Evolutionary conservation across 2,113 vertebrate genomes (phyloP).

Genomic region (Stictonetta naevosa): DNA sequence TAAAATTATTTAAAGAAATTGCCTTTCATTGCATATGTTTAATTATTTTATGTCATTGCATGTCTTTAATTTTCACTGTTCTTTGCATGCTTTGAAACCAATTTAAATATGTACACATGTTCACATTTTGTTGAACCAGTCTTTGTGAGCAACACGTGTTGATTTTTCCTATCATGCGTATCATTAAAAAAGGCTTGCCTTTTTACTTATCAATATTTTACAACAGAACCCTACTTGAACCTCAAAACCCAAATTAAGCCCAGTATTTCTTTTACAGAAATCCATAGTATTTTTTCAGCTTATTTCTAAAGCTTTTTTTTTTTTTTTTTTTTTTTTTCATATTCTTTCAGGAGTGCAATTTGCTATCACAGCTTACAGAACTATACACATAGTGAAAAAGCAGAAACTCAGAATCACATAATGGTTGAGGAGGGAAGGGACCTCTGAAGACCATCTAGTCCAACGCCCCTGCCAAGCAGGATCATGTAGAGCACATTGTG

Average conservation of each 20-base stretch:
- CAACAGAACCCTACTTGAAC: background rate
- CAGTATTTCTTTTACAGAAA: background rate
- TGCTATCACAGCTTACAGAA: background rate
- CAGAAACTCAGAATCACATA: background rate
- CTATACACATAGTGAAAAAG: background rate
- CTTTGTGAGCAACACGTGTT: background rate
- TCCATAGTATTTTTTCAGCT: background rate
- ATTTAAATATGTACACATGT: background rate
- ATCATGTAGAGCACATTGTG: background rate
- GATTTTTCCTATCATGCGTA: background rate
- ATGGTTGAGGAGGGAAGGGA: background rate
- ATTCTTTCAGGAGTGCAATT: background rate
- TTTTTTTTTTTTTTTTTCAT: background rate
- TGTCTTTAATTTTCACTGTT: background rate
- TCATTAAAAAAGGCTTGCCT: background rate
- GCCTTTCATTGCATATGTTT: background rate
- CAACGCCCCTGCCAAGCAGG: background rate
- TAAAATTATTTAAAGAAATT: background rate
- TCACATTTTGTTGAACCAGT: background rate
- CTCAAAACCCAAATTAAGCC: background rate
- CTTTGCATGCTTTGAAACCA: background rate
- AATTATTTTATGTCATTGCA: too few relatives aligned
- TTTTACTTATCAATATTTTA: background rate
- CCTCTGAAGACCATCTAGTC: background rate
- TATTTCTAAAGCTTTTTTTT: background rate